A percentile compares a stretch with the other conserved stretches of the same genome.
Conservation (phyloP, 2,888 invertebrate species). For the Neoascia interrupta region DNA sequence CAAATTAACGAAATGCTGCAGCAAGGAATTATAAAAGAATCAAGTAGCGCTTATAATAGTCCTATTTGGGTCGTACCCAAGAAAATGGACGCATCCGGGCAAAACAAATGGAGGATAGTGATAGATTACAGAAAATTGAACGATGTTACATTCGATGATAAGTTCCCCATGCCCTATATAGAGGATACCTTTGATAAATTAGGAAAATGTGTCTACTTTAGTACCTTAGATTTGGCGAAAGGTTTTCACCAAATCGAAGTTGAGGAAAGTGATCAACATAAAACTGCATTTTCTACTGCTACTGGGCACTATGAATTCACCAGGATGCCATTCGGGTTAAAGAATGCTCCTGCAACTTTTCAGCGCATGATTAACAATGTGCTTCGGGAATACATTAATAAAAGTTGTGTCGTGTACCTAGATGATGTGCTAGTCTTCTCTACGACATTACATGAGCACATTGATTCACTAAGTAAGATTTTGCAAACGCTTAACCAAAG, state of each 20-base stretch:
- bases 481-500: background rate
- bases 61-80: constrained; percentile 27
- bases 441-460: constrained; percentile 23
- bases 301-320: too few species aligned
- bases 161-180: background rate
- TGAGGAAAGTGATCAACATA: background rate
- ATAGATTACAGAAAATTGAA: constrained; percentile 27
- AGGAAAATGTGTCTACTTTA: background rate
- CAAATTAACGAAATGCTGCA: constrained; percentile 44
- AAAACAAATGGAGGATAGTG: too few species aligned
- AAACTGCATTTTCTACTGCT: background rate
- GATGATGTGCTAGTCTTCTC: constrained; percentile 69
- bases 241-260: background rate
- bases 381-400: constrained; percentile 4
- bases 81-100: background rate
- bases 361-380: constrained; percentile 10
- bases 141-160: background rate
- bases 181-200: background rate
- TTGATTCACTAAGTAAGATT: constrained; percentile 1
- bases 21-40: constrained; percentile 28
- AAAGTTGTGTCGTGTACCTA: constrained; percentile 70
- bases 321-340: background rate
- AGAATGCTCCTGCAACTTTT: background rate
- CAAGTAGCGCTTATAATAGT: constrained; percentile 23
- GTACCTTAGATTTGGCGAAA: background rate